Evolutionary conservation across 2,113 vertebrate genomes (phyloP).

Genomic region (Monopterus albus): DNA sequence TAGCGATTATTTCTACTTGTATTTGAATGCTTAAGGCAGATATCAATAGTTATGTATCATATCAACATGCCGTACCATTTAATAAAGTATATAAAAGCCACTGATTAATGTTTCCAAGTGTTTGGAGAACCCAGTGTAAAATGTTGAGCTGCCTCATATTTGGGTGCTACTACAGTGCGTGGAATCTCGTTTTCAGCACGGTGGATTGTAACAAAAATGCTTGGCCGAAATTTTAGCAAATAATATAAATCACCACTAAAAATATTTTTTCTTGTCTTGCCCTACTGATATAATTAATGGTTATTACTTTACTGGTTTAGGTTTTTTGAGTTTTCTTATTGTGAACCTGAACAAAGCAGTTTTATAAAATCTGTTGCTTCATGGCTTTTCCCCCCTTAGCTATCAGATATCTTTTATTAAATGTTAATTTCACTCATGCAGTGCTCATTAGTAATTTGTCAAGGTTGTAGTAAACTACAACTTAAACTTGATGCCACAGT

Average conservation of each 20-base stretch:
- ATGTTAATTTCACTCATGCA: constrained; percentile 53
- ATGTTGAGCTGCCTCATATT: too few relatives aligned
- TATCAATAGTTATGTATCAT: neutral
- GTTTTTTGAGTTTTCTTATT: neutral
- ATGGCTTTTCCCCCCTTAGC: too few relatives aligned
- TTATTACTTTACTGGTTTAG: neutral
- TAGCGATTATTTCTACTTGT: neutral
- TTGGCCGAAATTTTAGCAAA: neutral
- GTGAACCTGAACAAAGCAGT: too few relatives aligned
- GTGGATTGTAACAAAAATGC: neutral
- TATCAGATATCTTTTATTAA: too few relatives aligned
- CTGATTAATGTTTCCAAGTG: too few relatives aligned
- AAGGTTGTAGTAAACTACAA: neutral
- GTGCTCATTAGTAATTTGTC: neutral
- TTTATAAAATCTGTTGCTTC: too few relatives aligned
- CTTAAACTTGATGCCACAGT: constrained; percentile 13
- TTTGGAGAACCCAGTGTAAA: too few relatives aligned
- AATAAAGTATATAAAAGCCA: neutral
- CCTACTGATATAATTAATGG: neutral
- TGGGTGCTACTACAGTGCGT: too few relatives aligned
- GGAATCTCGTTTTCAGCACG: neutral
- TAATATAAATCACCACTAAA: neutral
- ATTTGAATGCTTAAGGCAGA: neutral
- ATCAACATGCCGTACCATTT: neutral
- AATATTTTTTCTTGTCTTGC: neutral